Evolutionary conservation across 2,888 invertebrate genomes (phyloP).

Genomic region (Lochmaea capreae): DNA sequence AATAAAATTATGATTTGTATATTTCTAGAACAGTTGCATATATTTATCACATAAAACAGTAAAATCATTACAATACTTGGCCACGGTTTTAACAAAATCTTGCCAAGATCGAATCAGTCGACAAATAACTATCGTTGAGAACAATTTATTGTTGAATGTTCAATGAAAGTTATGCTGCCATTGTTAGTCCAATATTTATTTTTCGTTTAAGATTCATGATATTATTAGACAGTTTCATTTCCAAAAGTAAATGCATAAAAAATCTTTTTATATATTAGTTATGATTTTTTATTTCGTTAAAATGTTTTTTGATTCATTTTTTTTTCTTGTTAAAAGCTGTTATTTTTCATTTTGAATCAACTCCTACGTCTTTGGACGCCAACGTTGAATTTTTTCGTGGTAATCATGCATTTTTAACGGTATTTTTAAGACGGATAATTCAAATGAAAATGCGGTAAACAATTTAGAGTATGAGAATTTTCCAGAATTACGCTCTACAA

Average conservation of each 20-base stretch:
- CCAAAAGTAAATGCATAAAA: too few species aligned
- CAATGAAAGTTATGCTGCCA: too few species aligned
- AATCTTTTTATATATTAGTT: too few species aligned
- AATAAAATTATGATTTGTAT: neutral
- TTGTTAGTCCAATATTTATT: too few species aligned
- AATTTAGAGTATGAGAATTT: neutral
- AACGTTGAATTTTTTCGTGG: constrained; percentile 40
- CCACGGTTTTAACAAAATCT: neutral
- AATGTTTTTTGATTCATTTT: neutral
- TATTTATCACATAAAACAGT: neutral
- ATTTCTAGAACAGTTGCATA: neutral
- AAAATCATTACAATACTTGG: constrained; percentile 1
- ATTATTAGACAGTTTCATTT: too few species aligned
- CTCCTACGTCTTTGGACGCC: constrained; percentile 42
- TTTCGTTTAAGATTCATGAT: too few species aligned
- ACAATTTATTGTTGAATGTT: too few species aligned
- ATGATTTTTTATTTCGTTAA: too few species aligned
- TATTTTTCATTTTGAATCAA: constrained; percentile 29
- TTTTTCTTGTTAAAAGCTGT: constrained; percentile 28
- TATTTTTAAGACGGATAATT: constrained; percentile 39
- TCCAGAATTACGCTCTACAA: neutral
- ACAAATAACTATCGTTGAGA: neutral
- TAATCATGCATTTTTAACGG: constrained; percentile 41
- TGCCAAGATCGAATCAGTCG: neutral
- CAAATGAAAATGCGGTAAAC: neutral